These are phyloP conservation scores for Botia kubotai DNA, from an alignment of 2,797 vertebrate species.

Conservation along the genomic window DNA sequence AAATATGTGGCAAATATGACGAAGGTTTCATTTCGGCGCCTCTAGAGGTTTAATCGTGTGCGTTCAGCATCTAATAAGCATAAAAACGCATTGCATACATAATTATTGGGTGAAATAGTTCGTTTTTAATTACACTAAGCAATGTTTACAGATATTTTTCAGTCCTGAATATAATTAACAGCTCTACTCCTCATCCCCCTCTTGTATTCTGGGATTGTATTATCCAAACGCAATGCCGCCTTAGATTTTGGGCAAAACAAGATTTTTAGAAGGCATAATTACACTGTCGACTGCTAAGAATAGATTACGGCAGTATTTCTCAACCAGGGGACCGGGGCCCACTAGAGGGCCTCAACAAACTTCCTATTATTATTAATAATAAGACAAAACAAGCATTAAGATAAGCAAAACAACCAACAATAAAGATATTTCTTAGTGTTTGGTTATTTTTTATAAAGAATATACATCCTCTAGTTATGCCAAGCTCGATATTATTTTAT, in stretches of 20 bases:
- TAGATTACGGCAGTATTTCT: too few relatives aligned
- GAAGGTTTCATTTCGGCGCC: not conserved
- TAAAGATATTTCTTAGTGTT: too few relatives aligned
- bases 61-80: not conserved
- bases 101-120: not conserved
- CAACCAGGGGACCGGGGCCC: too few relatives aligned
- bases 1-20: slow-evolving; percentile 36
- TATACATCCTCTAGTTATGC: too few relatives aligned
- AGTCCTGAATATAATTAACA: slow-evolving; percentile 1
- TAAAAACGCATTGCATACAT: not conserved
- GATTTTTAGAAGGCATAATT: not conserved
- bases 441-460: too few relatives aligned
- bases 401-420: too few relatives aligned
- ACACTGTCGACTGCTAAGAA: too few relatives aligned
- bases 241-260: not conserved
- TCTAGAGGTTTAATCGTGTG: not conserved
- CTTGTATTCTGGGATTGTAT: not conserved
- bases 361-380: too few relatives aligned
- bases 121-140: not conserved
- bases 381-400: too few relatives aligned
- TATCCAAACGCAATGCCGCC: not conserved
- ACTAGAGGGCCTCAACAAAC: too few relatives aligned
- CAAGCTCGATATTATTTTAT: too few relatives aligned
- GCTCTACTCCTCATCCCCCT: not conserved
- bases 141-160: not conserved